A percentile compares a stretch with the other conserved stretches of the same genome.
phyloP scores from a whole-genome alignment of 2,888 invertebrate genomes.

The Gymnocheta viridis region DNA sequence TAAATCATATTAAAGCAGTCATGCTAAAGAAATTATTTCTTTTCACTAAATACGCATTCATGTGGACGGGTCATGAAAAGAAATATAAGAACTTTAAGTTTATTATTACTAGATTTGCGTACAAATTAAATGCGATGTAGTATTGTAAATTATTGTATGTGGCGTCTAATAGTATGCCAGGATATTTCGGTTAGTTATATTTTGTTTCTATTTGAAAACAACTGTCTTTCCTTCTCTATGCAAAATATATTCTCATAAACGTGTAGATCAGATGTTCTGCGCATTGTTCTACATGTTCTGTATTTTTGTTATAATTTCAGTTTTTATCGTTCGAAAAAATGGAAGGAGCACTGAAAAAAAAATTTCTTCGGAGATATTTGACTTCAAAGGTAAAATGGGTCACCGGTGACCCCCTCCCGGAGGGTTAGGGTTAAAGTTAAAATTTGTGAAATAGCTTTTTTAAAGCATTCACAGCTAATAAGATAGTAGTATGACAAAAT shows the following conservation, averaged over 20 bases:
- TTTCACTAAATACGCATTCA: slow-evolving; percentile 25
- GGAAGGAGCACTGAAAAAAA: too few relatives aligned
- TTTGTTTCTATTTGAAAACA: not conserved
- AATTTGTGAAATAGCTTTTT: too few relatives aligned
- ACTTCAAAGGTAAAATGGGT: too few relatives aligned
- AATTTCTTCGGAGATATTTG: too few relatives aligned
- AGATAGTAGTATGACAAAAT: too few relatives aligned
- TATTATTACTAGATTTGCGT: not conserved
- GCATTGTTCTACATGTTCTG: slow-evolving; percentile 7
- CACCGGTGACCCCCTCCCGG: too few relatives aligned
- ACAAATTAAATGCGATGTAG: not conserved
- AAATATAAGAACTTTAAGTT: slow-evolving; percentile 13
- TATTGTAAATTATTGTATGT: not conserved
- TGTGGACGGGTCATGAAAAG: not conserved
- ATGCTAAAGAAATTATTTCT: slow-evolving; percentile 21
- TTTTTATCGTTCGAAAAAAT: too few relatives aligned
- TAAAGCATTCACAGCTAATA: too few relatives aligned
- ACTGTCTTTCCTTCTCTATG: not conserved
- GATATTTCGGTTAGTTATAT: not conserved
- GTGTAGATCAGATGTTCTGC: not conserved
- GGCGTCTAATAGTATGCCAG: slow-evolving; percentile 27
- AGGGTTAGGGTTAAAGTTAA: too few relatives aligned
- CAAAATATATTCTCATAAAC: not conserved
- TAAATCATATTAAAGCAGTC: slow-evolving; percentile 27
- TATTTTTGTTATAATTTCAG: not conserved